phyloP scores from a whole-genome alignment of 2,888 invertebrate species.

The Sclerodermus sp. region DNA sequence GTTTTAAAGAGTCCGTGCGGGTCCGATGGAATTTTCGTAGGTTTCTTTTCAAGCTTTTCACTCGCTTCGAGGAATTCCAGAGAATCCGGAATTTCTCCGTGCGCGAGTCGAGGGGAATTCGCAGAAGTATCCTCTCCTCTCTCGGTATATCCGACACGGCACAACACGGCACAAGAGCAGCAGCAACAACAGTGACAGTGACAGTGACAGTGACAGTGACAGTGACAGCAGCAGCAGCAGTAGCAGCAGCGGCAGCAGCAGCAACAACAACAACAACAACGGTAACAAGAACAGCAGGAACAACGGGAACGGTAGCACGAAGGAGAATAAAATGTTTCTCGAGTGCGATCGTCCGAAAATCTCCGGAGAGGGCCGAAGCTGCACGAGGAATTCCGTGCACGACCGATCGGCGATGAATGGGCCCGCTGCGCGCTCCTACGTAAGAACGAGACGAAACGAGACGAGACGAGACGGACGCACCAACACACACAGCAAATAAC shows the following conservation, averaged over 20 bases:
- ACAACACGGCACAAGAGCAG: no score
- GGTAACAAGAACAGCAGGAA: background rate
- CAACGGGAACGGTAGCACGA: no score
- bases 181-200: no score
- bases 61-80: background rate
- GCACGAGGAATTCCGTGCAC: background rate
- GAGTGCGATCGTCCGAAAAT: background rate
- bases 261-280: background rate
- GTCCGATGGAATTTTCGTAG: no score
- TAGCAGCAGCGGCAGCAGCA: conserved; percentile 1
- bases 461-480: no score
- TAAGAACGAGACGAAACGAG: background rate
- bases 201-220: no score
- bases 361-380: background rate
- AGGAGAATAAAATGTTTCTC: background rate
- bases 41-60: conserved; percentile 3
- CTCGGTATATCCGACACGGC: no score
- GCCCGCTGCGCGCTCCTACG: conserved; percentile 14
- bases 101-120: background rate
- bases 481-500: no score
- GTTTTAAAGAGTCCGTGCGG: no score
- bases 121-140: background rate
- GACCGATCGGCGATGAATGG: conserved; percentile 1
- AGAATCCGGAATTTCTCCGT: no score
- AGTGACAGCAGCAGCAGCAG: no score